Percentiles rank a stretch among this genome's conserved stretches.
Evolutionary conservation across 2,113 vertebrate genomes (phyloP).

Genomic region (Zeus faber): DNA sequence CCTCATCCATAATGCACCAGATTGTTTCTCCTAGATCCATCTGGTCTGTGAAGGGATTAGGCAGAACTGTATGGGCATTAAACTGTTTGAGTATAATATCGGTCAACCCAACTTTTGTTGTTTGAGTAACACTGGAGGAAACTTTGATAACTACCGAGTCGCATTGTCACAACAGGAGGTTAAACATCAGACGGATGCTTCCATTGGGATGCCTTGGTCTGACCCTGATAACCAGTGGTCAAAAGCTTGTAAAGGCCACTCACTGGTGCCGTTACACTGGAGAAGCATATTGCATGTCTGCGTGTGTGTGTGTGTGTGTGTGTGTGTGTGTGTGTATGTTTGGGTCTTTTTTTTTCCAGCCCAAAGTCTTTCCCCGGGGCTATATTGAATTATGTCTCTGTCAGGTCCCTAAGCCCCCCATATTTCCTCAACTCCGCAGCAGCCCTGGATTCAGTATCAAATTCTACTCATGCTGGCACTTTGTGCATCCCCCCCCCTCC

Average conservation of each 20-base stretch:
- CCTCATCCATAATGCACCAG: conserved; percentile 41
- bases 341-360: too few relatives aligned
- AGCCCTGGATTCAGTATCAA: conserved; percentile 68
- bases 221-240: conserved; percentile 51
- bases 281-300: too few relatives aligned
- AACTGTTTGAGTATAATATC: too few relatives aligned
- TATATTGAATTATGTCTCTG: conserved; percentile 74
- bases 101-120: conserved; percentile 8
- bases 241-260: conserved; percentile 49
- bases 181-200: conserved; percentile 33
- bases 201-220: conserved; percentile 52
- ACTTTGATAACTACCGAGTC: conserved; percentile 11
- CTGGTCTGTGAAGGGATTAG: conserved; percentile 34
- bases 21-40: conserved; percentile 45
- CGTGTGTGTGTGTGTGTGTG: neutral
- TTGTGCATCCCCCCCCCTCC: conserved; percentile 56
- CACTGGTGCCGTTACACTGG: too few relatives aligned
- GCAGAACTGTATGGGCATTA: conserved; percentile 25
- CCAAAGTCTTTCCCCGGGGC: conserved; percentile 53
- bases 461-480: conserved; percentile 68
- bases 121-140: neutral
- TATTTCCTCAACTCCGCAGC: conserved; percentile 65
- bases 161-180: conserved; percentile 10
- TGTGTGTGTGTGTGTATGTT: conserved; percentile 19
- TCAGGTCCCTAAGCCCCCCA: conserved; percentile 71